Evolutionary conservation across 2,113 vertebrate genomes (phyloP).

Genomic region (Haemorhous mexicanus): DNA sequence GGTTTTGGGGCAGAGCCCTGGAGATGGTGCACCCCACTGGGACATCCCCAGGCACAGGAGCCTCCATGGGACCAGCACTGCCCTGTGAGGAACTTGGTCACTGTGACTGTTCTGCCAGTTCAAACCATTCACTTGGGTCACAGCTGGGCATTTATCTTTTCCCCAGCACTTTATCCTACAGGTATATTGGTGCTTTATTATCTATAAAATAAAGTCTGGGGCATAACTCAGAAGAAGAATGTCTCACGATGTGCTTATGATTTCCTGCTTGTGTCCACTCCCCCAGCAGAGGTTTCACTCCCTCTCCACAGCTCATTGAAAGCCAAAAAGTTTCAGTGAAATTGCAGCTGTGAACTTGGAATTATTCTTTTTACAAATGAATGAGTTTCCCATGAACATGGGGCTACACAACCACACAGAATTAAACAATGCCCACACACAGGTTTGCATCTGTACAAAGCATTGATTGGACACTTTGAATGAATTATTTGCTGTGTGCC

Average conservation of each 20-base stretch:
- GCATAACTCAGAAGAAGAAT: not conserved
- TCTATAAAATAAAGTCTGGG: not conserved
- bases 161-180: not conserved
- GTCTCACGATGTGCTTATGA: not conserved
- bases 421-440: conserved; percentile 4
- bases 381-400: not conserved
- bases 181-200: not conserved
- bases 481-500: not conserved
- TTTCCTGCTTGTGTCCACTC: not conserved
- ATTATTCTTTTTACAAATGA: conserved; percentile 14
- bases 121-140: not conserved
- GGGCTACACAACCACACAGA: not conserved
- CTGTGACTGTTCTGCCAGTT: not conserved
- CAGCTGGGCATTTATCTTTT: not conserved
- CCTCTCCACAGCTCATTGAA: not conserved
- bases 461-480: conserved; percentile 17
- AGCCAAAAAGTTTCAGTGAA: not conserved
- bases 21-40: not conserved
- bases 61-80: not conserved
- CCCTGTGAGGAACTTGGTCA: fast-evolving
- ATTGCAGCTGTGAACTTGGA: not conserved
- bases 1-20: not conserved
- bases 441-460: conserved; percentile 7
- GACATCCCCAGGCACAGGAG: not conserved
- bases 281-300: not conserved